Evolutionary conservation across 1,140 invertebrate genomes (phyloP), one percentile per base, ranked within the genome.

Genomic region (Caenorhabditis latens): DNA sequence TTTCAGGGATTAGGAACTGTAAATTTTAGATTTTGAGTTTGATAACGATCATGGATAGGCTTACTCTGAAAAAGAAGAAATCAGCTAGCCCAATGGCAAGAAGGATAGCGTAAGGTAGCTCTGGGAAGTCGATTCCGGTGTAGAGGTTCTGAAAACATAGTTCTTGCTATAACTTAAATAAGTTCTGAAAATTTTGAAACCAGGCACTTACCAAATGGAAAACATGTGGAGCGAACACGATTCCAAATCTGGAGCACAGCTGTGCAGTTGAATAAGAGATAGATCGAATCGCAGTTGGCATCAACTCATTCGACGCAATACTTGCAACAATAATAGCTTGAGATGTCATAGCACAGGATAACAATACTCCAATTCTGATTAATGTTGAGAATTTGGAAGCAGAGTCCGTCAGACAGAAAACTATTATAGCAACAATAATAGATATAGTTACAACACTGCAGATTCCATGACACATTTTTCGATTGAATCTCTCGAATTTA

Each of bases 401-500:
- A 14, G 71, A 53, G 46, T 79, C 46, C 14, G 71, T 79, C 42
- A 79, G 32, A 24, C 71, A 79, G n/a, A 79, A 79, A 21, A 4
- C 71, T 53, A 79, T 79, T 14, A 79, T 79, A 2, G 71, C 71
- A 50, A 53, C 46, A 9, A 79, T 79, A 4, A 79, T 79, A 4
- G 21, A 24, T 13, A 79, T 79, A 21, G 71, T 79, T 6, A 79
- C 46, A 14, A 79, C 13, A 53, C 71, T 79, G 46, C 71, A 79
- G 13, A 79, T 79, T 50, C 71, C 71, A 79, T 79, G 71, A 79
- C 71, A 79, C 71, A 79, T 79, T 50, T 79, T 79, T 13, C 71
- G 19, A 24, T 79, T 24, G n/a, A 79, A 79, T 14, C 53, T 79
- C 21, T 79, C 71, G 19, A 79, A 79, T 79, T 79, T 79, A n/a